Evolutionary conservation across 2,797 vertebrate species (phyloP), one percentile per base, ranked within the genome.

Genomic region (Mallotus villosus): DNA sequence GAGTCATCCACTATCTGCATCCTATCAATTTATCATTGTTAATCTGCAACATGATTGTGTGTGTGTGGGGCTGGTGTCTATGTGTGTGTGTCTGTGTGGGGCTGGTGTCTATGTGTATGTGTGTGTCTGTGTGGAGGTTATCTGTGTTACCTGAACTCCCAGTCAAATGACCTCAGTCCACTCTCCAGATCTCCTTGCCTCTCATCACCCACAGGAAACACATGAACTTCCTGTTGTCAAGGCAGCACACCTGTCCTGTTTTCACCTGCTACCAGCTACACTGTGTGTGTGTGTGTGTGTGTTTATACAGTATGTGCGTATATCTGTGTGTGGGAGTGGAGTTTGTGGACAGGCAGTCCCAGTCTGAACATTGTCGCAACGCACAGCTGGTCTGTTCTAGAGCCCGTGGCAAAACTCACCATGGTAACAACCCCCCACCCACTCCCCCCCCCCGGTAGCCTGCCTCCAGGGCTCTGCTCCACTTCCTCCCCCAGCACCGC

Each of bases 351-450:
- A 21, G 57, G 2, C 19, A 21, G 21, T 22, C n/a, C 6, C n/a
- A 22, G 57, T 22, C n/a, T 67, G 60, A 46, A 63, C 14, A 8
- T 62, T 29, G 25, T 16, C 25, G 60, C 29, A 27, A 62, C 16
- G 19, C 19, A 9, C 57, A 58, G 57, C n/a, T 58, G 57, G 63
- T 53, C 72, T 82, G 80, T 62, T 14, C 60, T 51, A 49, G 25
- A 79, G 65, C 71, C 73, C 46, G 76, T 63, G 76, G 72, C 70
- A 72, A 71, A 67, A 75, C 24, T 46, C 37, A 65, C n/a, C 63
- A 49, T 8, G 34, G 37, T 24, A 65, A 24, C 63, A 17, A n/a
- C 63, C 21, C 14, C 16, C 37, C 46, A 11, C 63, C 21, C 16
- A 0, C 32, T 1, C 32, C 32, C 2, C 32, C 32, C 32, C 32